Evolutionary conservation across 2,888 invertebrate genomes (phyloP).

Genomic region (Frankliniella fusca): DNA sequence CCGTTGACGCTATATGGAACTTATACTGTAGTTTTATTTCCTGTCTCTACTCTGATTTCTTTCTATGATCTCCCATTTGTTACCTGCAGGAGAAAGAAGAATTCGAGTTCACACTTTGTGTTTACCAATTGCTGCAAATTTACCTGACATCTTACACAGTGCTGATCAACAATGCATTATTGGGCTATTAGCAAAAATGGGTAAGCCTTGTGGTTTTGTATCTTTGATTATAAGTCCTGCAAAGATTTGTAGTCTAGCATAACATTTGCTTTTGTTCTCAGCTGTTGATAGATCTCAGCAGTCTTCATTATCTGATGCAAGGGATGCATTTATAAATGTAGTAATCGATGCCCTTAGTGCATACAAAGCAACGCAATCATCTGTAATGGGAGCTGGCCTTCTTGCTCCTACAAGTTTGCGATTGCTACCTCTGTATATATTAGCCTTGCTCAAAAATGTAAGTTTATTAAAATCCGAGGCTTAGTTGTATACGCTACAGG

Average conservation of each 20-base stretch:
- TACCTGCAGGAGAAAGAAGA: constrained; percentile 72
- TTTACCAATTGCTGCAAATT: constrained; percentile 78
- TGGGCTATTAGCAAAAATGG: constrained; percentile 94
- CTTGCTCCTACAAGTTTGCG: constrained; percentile 72
- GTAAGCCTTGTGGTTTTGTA: constrained; percentile 49
- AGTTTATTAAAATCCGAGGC: constrained; percentile 44
- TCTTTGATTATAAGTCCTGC: background rate
- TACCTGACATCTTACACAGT: constrained; percentile 79
- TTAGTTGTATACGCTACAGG: constrained; percentile 10
- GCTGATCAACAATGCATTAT: constrained; percentile 94
- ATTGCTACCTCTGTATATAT: constrained; percentile 81
- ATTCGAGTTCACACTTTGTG: constrained; percentile 97
- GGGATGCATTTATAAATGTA: constrained; percentile 94
- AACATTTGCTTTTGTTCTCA: constrained; percentile 44
- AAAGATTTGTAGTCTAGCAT: background rate
- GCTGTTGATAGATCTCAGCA: constrained; percentile 87
- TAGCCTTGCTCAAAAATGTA: constrained; percentile 83
- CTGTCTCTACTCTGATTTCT: no score
- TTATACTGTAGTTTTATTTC: no score
- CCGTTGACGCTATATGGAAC: no score
- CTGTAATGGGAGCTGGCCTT: constrained; percentile 56
- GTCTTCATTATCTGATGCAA: constrained; percentile 83
- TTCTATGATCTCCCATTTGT: no score
- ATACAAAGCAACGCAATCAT: constrained; percentile 59
- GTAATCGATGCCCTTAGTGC: constrained; percentile 82